Evolutionary conservation across 2,888 invertebrate genomes (phyloP).

Genomic region (Heliconius cydno): DNA sequence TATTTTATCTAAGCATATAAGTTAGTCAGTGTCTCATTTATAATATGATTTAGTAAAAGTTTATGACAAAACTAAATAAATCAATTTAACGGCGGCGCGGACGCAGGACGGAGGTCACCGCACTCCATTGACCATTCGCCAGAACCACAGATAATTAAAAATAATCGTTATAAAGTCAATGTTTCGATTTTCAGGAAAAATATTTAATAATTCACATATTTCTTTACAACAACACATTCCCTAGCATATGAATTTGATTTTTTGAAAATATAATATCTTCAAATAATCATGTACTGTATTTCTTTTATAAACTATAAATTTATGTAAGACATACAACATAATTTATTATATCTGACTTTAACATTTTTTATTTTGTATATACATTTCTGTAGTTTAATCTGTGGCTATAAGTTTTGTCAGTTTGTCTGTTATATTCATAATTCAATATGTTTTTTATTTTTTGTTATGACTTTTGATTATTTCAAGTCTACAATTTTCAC

Average conservation of each 20-base stretch:
- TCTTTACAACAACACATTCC: too few relatives aligned
- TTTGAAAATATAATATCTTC: too few relatives aligned
- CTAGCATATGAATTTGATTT: too few relatives aligned
- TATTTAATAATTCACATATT: neutral
- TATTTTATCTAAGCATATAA: slow-evolving; percentile 22
- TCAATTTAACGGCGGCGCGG: slow-evolving; percentile 53
- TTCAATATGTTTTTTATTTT: neutral
- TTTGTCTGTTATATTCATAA: slow-evolving; percentile 11
- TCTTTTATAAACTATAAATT: too few relatives aligned
- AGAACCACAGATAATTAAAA: slow-evolving; percentile 34
- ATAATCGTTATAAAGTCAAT: neutral
- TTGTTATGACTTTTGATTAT: too few relatives aligned
- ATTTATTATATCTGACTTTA: too few relatives aligned
- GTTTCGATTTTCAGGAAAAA: neutral
- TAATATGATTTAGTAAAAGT: slow-evolving; percentile 20
- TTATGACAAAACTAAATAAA: slow-evolving; percentile 40
- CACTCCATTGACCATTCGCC: slow-evolving; percentile 48
- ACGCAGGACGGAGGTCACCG: slow-evolving; percentile 57
- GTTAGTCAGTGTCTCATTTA: slow-evolving; percentile 33
- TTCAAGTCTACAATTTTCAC: too few relatives aligned
- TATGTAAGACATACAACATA: too few relatives aligned
- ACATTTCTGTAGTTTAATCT: neutral
- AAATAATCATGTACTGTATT: too few relatives aligned
- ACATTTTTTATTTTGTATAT: too few relatives aligned
- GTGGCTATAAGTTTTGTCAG: neutral